A percentile compares a stretch with the other conserved stretches of the same genome.
These are phyloP conservation scores for Butorides virescens DNA, from an alignment of 2,113 vertebrate species.

Conservation along the genomic window DNA sequence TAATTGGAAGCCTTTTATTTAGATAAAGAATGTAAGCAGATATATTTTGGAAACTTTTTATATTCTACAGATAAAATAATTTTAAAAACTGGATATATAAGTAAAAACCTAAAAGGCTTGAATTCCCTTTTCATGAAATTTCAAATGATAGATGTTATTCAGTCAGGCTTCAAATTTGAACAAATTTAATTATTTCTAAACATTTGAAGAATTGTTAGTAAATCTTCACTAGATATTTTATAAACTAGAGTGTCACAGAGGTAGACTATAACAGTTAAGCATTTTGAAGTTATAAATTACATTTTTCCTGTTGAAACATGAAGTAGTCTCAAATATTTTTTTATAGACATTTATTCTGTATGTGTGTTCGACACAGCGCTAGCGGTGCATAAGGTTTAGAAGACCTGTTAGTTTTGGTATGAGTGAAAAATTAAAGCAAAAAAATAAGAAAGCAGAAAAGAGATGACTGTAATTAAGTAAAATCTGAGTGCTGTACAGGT, in stretches of 20 bases:
- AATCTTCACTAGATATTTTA: background rate
- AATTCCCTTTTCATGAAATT: background rate
- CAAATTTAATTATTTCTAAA: background rate
- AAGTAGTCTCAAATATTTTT: background rate
- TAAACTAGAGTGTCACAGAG: background rate
- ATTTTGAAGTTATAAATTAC: background rate
- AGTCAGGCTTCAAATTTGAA: background rate
- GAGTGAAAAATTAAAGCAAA: background rate
- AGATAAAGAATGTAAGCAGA: background rate
- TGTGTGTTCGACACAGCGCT: fast-evolving
- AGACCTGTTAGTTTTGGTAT: background rate
- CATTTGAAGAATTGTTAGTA: background rate
- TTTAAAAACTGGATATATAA: background rate
- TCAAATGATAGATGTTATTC: background rate
- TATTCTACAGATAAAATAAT: background rate
- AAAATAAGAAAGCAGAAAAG: background rate
- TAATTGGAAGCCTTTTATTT: background rate
- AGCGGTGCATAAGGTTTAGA: background rate
- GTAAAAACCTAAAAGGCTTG: background rate
- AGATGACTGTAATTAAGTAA: background rate
- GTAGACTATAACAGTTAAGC: background rate
- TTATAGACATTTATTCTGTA: background rate
- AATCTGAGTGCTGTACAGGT: background rate
- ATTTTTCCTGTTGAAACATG: background rate
- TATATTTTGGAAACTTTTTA: background rate